phyloP scores from a whole-genome alignment of 2,797 vertebrate genomes.

The Pachyuromys duprasi region DNA sequence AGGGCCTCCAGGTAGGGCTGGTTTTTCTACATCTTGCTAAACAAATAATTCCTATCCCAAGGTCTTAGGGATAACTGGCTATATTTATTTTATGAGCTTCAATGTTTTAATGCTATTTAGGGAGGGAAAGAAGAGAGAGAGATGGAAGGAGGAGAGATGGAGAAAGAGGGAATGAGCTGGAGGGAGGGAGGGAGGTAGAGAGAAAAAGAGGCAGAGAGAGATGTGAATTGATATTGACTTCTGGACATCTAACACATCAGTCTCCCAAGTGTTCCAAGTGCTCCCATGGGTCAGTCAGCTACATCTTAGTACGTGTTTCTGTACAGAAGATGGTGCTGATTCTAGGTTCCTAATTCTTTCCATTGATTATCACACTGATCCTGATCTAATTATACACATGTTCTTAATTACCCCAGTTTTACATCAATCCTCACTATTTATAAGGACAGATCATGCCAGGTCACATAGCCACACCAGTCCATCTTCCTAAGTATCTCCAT shows the following conservation, averaged over 20 bases:
- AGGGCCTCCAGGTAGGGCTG: too few species aligned
- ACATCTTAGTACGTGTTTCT: background rate
- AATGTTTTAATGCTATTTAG: background rate
- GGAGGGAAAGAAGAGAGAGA: background rate
- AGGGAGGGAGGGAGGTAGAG: background rate
- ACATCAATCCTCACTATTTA: rapidly evolving
- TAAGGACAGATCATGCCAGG: background rate
- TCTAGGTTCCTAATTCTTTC: background rate
- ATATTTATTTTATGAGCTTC: background rate
- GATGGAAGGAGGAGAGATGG: too few species aligned
- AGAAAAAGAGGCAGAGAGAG: background rate
- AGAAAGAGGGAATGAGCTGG: too few species aligned
- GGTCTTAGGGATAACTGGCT: background rate
- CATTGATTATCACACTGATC: too few species aligned
- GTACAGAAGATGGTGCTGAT: background rate
- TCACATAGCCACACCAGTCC: background rate
- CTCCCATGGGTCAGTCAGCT: too few species aligned
- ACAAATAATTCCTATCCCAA: background rate
- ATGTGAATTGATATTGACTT: background rate
- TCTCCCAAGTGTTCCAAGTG: background rate
- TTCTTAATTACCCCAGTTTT: too few species aligned
- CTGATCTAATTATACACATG: background rate
- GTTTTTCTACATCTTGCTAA: background rate
- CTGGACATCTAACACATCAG: background rate
- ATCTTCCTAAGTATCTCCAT: background rate